Evolutionary conservation across 2,888 invertebrate species (phyloP).

Genomic region (Drosophila aldrichi): DNA sequence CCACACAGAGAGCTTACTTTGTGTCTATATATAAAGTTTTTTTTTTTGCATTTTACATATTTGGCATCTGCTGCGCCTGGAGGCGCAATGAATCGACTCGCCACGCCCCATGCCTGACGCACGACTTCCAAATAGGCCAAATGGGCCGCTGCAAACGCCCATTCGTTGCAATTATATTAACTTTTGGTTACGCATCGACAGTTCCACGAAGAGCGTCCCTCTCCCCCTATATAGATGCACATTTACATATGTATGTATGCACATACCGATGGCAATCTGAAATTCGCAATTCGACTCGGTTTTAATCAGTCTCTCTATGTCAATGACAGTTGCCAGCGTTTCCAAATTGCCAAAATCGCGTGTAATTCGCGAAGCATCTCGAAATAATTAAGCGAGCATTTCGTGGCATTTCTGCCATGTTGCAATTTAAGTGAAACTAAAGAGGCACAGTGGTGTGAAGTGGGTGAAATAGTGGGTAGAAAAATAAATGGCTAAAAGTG

Average conservation of each 20-base stretch:
- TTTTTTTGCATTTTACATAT: constrained; percentile 39
- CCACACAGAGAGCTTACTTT: not conserved
- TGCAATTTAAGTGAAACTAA: constrained; percentile 21
- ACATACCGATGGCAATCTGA: not conserved
- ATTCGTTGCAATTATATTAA: constrained; percentile 59
- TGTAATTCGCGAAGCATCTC: constrained; percentile 46
- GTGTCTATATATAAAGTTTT: constrained; percentile 20
- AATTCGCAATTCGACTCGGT: constrained; percentile 14
- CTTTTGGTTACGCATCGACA: constrained; percentile 43
- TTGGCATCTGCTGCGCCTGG: constrained; percentile 26
- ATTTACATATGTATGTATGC: not conserved
- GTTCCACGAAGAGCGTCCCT: constrained; percentile 1
- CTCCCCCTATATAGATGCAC: not conserved
- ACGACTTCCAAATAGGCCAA: constrained; percentile 62
- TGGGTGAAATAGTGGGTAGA: no score
- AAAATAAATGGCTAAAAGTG: not conserved
- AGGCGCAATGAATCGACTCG: constrained; percentile 7
- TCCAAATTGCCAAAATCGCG: constrained; percentile 50
- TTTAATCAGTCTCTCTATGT: constrained; percentile 54
- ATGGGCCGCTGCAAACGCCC: constrained; percentile 59
- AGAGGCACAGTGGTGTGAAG: constrained; percentile 31
- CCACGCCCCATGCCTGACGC: constrained; percentile 34
- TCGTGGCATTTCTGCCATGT: constrained; percentile 35
- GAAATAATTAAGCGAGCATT: constrained; percentile 70
- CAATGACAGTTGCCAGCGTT: constrained; percentile 49